A percentile compares a stretch with the other conserved stretches of the same genome.
phyloP scores from a whole-genome alignment of 2,888 invertebrate species.

The Phyllotreta cruciferae region DNA sequence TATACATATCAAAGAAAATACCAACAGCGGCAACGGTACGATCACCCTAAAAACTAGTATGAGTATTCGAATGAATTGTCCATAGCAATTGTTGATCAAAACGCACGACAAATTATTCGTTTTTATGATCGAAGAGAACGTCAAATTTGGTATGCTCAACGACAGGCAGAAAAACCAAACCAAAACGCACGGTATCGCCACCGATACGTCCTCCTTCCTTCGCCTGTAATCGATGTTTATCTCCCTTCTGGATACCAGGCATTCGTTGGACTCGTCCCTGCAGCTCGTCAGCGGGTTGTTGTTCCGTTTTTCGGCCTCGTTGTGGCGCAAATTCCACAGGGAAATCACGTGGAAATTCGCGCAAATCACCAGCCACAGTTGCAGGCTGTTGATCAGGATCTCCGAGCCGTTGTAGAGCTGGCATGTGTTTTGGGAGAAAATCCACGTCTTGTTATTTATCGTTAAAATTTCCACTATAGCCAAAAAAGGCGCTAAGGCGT shows the following conservation, averaged over 20 bases:
- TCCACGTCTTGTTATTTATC: slow-evolving; percentile 63
- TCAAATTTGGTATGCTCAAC: slow-evolving; percentile 67
- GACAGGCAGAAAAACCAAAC: slow-evolving; percentile 68
- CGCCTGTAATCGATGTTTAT: slow-evolving; percentile 66
- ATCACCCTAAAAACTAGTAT: slow-evolving; percentile 52
- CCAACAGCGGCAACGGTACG: slow-evolving; percentile 49
- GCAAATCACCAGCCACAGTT: slow-evolving; percentile 65
- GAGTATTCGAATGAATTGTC: slow-evolving; percentile 52
- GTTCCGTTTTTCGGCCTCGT: slow-evolving; percentile 55
- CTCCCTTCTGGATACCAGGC: slow-evolving; percentile 53
- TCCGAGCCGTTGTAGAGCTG: slow-evolving; percentile 65
- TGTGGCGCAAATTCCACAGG: slow-evolving; percentile 63
- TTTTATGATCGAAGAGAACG: slow-evolving; percentile 61
- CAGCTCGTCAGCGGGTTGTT: slow-evolving; percentile 53
- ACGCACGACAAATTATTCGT: slow-evolving; percentile 61
- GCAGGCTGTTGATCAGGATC: slow-evolving; percentile 65
- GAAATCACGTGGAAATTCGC: slow-evolving; percentile 67
- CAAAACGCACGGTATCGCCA: slow-evolving; percentile 64
- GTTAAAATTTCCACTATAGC: slow-evolving; percentile 65
- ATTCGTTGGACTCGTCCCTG: slow-evolving; percentile 52
- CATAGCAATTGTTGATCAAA: slow-evolving; percentile 63
- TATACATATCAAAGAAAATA: slow-evolving; percentile 50
- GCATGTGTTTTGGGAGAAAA: slow-evolving; percentile 62
- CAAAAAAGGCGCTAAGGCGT: slow-evolving; percentile 61
- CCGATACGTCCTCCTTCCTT: slow-evolving; percentile 60